Conservation (phyloP, 2,113 vertebrate genomes). For the Caretta caretta region DNA sequence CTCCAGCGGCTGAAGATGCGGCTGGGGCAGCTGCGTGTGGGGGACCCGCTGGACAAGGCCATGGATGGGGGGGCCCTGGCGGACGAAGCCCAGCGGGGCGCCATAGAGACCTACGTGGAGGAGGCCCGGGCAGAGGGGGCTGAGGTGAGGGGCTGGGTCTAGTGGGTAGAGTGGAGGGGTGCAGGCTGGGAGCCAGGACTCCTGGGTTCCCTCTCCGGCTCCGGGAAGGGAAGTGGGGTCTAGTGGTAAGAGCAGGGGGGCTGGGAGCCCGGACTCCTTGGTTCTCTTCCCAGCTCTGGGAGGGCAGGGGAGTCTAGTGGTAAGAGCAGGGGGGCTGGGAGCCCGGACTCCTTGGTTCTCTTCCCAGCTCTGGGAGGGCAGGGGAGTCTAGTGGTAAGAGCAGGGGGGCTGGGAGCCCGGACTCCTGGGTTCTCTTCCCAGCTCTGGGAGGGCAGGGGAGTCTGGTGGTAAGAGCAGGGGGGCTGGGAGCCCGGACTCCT, state of each 20-base stretch:
- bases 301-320: neutral
- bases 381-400: neutral
- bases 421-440: neutral
- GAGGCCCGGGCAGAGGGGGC: slow-evolving; percentile 87
- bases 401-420: neutral
- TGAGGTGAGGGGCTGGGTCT: slow-evolving; percentile 75
- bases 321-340: neutral
- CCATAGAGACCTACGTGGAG: slow-evolving; percentile 77
- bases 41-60: slow-evolving; percentile 73
- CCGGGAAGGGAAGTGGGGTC: neutral
- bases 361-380: no score
- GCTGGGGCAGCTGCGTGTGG: slow-evolving; percentile 78
- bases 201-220: neutral
- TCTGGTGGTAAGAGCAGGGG: neutral
- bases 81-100: slow-evolving; percentile 40
- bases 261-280: neutral
- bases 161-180: neutral
- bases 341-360: neutral
- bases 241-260: neutral
- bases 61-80: slow-evolving; percentile 76
- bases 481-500: neutral
- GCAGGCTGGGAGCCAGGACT: no score
- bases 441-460: neutral
- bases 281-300: neutral
- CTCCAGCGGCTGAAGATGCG: slow-evolving; percentile 79